phyloP scores from a whole-genome alignment of 2,888 invertebrate genomes.

The Bimastos eiseni region DNA sequence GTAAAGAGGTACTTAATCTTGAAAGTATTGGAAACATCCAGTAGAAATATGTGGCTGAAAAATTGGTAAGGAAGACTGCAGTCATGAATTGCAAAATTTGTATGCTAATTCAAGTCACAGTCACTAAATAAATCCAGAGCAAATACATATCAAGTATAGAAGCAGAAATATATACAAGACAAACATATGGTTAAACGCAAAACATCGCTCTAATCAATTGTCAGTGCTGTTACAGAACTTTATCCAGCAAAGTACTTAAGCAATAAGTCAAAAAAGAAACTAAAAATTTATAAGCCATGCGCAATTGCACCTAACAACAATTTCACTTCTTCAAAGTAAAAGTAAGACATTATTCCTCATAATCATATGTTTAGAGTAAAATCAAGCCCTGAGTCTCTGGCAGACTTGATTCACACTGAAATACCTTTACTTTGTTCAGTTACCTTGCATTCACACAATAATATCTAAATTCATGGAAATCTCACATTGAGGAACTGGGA shows the following conservation, averaged over 20 bases:
- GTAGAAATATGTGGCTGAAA: neutral
- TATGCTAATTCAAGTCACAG: neutral
- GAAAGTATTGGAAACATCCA: no score
- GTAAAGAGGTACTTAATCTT: no score
- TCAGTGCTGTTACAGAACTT: neutral
- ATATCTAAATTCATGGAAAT: neutral
- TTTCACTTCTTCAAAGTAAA: neutral
- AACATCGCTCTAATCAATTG: neutral
- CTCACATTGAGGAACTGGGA: neutral
- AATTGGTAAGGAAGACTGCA: neutral
- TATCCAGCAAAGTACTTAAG: neutral
- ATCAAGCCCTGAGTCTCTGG: neutral
- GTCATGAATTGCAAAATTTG: neutral
- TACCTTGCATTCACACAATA: neutral
- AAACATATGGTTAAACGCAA: neutral
- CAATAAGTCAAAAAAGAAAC: neutral
- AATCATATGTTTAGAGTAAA: neutral
- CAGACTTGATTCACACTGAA: neutral
- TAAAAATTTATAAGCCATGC: no score
- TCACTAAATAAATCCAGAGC: neutral
- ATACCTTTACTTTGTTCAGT: neutral
- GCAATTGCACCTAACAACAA: neutral
- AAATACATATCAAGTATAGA: neutral
- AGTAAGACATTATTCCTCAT: neutral
- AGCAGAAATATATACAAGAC: neutral